A percentile compares a stretch with the other conserved stretches of the same genome.
phyloP scores from a whole-genome alignment of 2,888 invertebrate genomes.

The Tillus elongatus region DNA sequence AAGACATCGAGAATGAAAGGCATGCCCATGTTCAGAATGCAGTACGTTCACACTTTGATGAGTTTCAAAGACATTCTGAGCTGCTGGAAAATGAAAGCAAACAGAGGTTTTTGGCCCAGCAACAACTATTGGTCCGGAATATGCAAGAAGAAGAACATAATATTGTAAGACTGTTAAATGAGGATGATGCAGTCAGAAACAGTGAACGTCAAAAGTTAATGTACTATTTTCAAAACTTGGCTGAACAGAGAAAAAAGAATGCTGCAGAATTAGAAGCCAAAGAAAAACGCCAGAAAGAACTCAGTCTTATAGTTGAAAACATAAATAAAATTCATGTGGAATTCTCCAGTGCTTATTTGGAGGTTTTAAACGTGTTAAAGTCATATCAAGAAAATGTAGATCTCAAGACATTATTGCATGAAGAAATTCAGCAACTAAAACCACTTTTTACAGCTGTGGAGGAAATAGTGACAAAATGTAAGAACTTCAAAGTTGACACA shows the following conservation, averaged over 20 bases:
- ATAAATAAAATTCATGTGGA: constrained; percentile 50
- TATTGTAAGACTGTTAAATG: constrained; percentile 43
- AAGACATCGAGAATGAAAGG: constrained; percentile 28
- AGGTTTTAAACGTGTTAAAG: constrained; percentile 44
- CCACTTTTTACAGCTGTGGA: constrained; percentile 42
- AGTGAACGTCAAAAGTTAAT: constrained; percentile 47
- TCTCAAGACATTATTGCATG: constrained; percentile 25
- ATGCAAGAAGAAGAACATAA: constrained; percentile 43
- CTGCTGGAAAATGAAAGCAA: constrained; percentile 25
- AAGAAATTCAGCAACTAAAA: constrained; percentile 41
- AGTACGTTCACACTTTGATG: constrained; percentile 34
- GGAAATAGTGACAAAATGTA: constrained; percentile 42
- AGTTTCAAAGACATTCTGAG: constrained; percentile 33
- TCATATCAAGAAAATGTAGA: constrained; percentile 22
- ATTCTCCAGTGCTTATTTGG: constrained; percentile 49
- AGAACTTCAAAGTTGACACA: constrained; percentile 40
- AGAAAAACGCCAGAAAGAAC: constrained; percentile 27
- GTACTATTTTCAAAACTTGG: constrained; percentile 38
- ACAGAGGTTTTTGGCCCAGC: constrained; percentile 32
- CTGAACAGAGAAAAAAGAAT: constrained; percentile 43
- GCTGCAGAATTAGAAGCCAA: constrained; percentile 47
- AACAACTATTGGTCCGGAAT: constrained; percentile 36
- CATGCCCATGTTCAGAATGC: constrained; percentile 33
- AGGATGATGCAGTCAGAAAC: constrained; percentile 48
- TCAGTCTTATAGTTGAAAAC: constrained; percentile 40